Conservation (phyloP, 2,888 invertebrate genomes). For the Biston stratarius region DNA sequence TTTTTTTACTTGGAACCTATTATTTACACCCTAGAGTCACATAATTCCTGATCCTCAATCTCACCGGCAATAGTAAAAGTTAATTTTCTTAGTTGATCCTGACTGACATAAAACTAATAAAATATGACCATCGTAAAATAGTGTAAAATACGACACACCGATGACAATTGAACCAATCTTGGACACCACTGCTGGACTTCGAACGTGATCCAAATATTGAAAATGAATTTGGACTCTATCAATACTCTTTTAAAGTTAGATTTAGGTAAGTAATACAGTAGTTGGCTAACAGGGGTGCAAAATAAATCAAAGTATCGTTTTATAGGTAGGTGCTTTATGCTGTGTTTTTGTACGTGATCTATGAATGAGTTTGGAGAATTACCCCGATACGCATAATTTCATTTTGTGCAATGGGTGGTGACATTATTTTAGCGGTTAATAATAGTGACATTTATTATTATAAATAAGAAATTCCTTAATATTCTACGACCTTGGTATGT, state of each 20-base stretch:
- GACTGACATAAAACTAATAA: constrained; percentile 62
- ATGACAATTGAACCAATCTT: constrained; percentile 74
- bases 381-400: constrained; percentile 49
- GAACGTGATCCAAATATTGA: constrained; percentile 42
- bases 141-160: constrained; percentile 67
- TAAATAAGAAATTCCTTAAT: background rate
- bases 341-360: constrained; percentile 67
- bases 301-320: constrained; percentile 56
- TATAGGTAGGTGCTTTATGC: constrained; percentile 64
- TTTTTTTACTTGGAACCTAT: background rate
- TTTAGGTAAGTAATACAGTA: constrained; percentile 20
- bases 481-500: background rate
- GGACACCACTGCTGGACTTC: constrained; percentile 63
- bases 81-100: constrained; percentile 53
- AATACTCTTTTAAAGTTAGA: constrained; percentile 8
- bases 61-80: constrained; percentile 47
- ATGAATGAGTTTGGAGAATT: constrained; percentile 77
- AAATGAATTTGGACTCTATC: constrained; percentile 43
- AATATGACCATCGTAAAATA: constrained; percentile 76
- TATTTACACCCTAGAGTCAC: constrained; percentile 1
- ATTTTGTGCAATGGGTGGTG: constrained; percentile 42
- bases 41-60: constrained; percentile 13
- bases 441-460: constrained; percentile 22
- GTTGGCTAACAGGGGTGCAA: constrained; percentile 26
- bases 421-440: constrained; percentile 27